These are phyloP conservation scores for Loripinus fragilis DNA, from an alignment of 2,888 invertebrate species.

Conservation along the genomic window DNA sequence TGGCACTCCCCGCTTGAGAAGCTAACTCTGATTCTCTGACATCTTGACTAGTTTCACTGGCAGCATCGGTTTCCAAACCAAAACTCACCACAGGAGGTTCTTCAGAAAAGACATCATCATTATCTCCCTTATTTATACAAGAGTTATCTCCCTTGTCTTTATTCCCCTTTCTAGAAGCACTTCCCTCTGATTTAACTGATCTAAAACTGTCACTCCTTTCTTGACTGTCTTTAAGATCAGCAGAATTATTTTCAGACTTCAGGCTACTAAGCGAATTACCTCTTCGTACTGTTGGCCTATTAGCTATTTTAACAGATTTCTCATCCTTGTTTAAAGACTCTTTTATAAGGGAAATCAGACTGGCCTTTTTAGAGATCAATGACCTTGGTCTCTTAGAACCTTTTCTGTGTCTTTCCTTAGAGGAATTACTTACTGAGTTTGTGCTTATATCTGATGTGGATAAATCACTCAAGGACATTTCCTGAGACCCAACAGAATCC, in stretches of 20 bases:
- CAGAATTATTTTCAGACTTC: background rate
- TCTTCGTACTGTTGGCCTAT: slow-evolving; percentile 1
- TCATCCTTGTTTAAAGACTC: slow-evolving; percentile 9
- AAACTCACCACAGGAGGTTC: slow-evolving; percentile 26
- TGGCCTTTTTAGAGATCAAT: slow-evolving; percentile 54
- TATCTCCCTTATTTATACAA: background rate
- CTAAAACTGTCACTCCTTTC: background rate
- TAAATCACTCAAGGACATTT: slow-evolving; percentile 6
- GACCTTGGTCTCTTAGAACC: slow-evolving; percentile 51
- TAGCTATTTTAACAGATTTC: slow-evolving; percentile 3
- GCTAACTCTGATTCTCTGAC: slow-evolving; percentile 48
- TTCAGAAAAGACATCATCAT: slow-evolving; percentile 1
- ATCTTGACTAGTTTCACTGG: slow-evolving; percentile 46
- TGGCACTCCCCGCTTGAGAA: slow-evolving; percentile 28
- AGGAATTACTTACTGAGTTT: background rate
- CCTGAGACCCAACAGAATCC: slow-evolving; percentile 8
- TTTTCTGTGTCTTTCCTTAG: slow-evolving; percentile 32
- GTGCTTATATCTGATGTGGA: background rate
- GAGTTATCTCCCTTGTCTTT: background rate
- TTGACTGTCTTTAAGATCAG: background rate
- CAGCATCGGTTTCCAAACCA: slow-evolving; percentile 35
- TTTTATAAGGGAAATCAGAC: slow-evolving; percentile 24
- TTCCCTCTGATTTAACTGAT: background rate
- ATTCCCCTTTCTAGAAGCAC: background rate
- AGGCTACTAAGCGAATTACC: slow-evolving; percentile 3